A percentile compares a stretch with the other conserved stretches of the same genome.
Evolutionary conservation across 2,113 vertebrate genomes (phyloP).

Genomic region (Melanostigma gelatinosum): DNA sequence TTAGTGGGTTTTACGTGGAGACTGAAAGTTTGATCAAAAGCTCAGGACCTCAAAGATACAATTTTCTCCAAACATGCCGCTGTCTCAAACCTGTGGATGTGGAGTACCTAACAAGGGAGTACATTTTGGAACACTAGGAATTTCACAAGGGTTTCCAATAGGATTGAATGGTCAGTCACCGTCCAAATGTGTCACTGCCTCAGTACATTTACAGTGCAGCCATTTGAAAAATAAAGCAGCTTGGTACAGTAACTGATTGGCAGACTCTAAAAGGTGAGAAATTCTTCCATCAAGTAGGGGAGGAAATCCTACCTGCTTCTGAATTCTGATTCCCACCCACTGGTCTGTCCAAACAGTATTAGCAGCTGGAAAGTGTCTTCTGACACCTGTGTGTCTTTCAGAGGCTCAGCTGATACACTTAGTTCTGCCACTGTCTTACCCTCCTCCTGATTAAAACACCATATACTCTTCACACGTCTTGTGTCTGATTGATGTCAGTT

Average conservation of each 20-base stretch:
- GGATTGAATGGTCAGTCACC: not conserved
- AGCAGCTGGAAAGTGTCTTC: conserved; percentile 3
- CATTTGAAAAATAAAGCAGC: not conserved
- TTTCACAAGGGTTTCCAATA: not conserved
- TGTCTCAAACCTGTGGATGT: not conserved
- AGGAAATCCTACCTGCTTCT: not conserved
- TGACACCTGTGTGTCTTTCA: conserved; percentile 14
- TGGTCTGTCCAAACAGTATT: conserved; percentile 39
- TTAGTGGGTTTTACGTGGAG: conserved; percentile 12
- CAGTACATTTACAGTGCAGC: not conserved
- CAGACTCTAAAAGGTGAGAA: conserved; percentile 1
- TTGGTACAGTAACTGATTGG: not conserved
- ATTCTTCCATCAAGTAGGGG: conserved; percentile 3
- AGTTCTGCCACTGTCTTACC: not conserved
- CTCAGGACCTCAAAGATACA: not conserved
- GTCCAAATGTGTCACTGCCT: not conserved
- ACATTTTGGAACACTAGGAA: not conserved
- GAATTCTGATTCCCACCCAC: conserved; percentile 4
- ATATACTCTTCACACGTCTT: not conserved
- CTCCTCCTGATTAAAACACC: not conserved
- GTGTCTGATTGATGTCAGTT: not conserved
- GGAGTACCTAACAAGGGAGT: not conserved
- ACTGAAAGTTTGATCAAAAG: conserved; percentile 10
- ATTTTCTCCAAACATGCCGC: not conserved
- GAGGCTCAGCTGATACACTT: conserved; percentile 2